These are phyloP conservation scores for Slavum lentiscoides DNA, from an alignment of 2,888 invertebrate species.

Conservation along the genomic window DNA sequence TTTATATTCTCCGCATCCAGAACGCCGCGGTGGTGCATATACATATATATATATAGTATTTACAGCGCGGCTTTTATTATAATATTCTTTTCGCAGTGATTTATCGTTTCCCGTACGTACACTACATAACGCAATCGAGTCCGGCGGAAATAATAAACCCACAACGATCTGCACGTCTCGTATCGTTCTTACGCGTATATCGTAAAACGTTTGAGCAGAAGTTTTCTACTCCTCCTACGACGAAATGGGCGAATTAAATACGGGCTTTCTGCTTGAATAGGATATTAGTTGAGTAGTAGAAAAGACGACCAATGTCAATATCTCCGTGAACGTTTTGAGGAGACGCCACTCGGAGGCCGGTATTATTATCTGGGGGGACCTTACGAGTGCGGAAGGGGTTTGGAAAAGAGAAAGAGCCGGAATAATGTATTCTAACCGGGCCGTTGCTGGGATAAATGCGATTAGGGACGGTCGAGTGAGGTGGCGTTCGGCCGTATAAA, in stretches of 20 bases:
- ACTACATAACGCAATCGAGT: no score
- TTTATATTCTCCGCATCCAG: slow-evolving; percentile 14
- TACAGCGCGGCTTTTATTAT: background rate
- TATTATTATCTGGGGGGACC: no score
- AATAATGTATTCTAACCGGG: slow-evolving; percentile 44
- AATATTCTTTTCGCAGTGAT: background rate
- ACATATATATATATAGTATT: background rate
- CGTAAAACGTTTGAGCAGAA: no score
- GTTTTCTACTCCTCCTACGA: no score
- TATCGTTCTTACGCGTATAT: background rate
- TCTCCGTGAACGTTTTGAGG: no score
- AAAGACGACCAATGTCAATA: background rate
- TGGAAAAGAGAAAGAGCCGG: slow-evolving; percentile 19
- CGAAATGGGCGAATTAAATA: no score
- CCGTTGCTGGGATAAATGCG: slow-evolving; percentile 21
- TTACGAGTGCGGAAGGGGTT: background rate
- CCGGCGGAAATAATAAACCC: no score
- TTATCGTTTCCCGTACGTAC: slow-evolving; percentile 5
- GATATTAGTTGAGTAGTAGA: background rate
- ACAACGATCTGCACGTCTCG: no score
- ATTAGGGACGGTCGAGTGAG: slow-evolving; percentile 9
- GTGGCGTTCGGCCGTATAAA: slow-evolving; percentile 5
- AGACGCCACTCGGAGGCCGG: no score
- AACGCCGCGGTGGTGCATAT: background rate
- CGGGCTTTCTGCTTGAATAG: background rate